These are phyloP conservation scores for Elysia chlorotica DNA, from an alignment of 1,140 invertebrate genomes.

Conservation along the genomic window DNA sequence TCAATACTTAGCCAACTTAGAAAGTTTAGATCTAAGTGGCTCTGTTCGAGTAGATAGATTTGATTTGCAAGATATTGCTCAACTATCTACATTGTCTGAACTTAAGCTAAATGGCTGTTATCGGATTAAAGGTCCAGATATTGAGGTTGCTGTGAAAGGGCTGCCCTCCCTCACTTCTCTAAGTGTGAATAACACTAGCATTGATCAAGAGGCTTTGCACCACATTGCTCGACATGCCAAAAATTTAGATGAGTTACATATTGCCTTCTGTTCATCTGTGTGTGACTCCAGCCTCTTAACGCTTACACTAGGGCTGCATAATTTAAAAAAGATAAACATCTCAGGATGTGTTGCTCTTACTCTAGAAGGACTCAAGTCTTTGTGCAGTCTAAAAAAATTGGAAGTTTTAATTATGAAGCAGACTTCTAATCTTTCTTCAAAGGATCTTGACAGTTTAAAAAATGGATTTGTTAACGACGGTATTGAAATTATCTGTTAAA, in stretches of 20 bases:
- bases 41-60: conserved; percentile 28
- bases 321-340: not conserved
- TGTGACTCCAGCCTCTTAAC: not conserved
- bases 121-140: conserved; percentile 26
- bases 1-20: conserved; percentile 21
- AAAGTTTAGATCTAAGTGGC: conserved; percentile 20
- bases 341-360: not conserved
- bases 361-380: not conserved
- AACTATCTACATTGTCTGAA: conserved; percentile 18
- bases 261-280: not conserved
- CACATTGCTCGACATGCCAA: conserved; percentile 5
- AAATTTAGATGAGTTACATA: not conserved
- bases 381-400: not conserved
- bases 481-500: too few relatives aligned
- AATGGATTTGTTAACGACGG: too few relatives aligned
- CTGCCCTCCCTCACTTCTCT: not conserved
- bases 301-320: not conserved
- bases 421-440: too few relatives aligned
- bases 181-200: not conserved
- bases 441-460: too few relatives aligned
- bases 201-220: conserved; percentile 8
- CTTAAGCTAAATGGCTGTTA: conserved; percentile 36
- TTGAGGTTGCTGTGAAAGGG: conserved; percentile 23
- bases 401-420: not conserved
- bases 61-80: conserved; percentile 31